Conservation (phyloP, 2,797 vertebrate species). For the Selene dorsalis region DNA sequence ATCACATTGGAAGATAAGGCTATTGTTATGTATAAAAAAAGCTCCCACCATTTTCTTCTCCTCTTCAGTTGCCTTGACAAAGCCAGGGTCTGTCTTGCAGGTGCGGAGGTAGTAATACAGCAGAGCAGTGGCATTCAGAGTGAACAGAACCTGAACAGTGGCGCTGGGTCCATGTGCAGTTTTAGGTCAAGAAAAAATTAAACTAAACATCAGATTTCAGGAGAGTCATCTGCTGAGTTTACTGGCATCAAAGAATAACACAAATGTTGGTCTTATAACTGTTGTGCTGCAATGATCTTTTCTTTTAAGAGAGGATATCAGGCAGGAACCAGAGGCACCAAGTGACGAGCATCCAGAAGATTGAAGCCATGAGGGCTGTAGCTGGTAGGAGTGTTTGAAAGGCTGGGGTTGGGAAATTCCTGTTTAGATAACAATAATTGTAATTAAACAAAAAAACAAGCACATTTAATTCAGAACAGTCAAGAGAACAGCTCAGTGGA, state of each 20-base stretch:
- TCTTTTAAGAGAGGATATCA: conserved; percentile 90
- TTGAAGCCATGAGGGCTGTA: conserved; percentile 87
- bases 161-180: conserved; percentile 81
- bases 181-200: conserved; percentile 64
- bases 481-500: background rate
- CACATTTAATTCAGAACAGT: background rate
- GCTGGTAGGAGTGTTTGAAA: conserved; percentile 86
- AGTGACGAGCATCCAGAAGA: conserved; percentile 94
- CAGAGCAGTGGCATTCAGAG: conserved; percentile 83
- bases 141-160: conserved; percentile 84
- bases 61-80: conserved; percentile 90
- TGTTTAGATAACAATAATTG: conserved; percentile 68
- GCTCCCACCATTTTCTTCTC: conserved; percentile 90
- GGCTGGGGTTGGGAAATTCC: conserved; percentile 81
- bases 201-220: background rate
- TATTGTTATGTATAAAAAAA: background rate
- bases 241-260: background rate
- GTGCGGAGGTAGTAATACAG: conserved; percentile 93
- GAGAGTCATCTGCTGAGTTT: background rate
- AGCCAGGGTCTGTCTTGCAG: conserved; percentile 91
- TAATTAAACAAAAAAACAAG: background rate
- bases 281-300: background rate
- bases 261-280: background rate
- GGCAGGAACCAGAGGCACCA: conserved; percentile 93
- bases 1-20: accelerated